Evolutionary conservation across 2,797 vertebrate species (phyloP).

Genomic region (Lepus townsendii): DNA sequence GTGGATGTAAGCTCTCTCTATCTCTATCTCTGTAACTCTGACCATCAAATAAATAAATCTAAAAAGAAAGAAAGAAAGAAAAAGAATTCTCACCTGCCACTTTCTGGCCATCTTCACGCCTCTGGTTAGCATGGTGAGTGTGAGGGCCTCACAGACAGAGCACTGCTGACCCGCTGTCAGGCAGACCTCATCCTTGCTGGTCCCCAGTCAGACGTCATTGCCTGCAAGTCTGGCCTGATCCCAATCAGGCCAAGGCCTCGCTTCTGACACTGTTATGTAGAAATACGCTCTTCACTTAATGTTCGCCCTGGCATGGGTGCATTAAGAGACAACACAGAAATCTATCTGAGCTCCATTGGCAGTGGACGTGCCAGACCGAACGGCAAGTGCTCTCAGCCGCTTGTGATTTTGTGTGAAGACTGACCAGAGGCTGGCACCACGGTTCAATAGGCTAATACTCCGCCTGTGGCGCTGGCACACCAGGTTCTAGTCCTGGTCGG

Average conservation of each 20-base stretch:
- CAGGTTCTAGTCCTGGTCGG: no score
- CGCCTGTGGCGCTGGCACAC: no score
- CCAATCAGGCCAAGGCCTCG: neutral
- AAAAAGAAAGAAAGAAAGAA: no score
- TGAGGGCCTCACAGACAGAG: neutral
- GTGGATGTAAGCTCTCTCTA: no score
- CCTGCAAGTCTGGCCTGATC: neutral
- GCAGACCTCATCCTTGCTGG: neutral
- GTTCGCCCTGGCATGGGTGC: neutral
- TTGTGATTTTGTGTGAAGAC: slow-evolving; percentile 1
- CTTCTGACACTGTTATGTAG: neutral
- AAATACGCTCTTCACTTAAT: neutral
- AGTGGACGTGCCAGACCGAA: neutral
- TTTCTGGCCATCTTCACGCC: neutral
- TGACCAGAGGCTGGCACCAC: neutral
- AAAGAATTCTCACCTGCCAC: neutral
- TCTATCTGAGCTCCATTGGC: rapidly evolving
- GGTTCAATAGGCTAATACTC: no score
- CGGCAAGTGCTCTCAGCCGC: neutral
- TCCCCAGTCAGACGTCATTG: neutral
- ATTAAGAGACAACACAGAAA: neutral
- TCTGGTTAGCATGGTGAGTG: neutral
- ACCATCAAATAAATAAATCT: no score
- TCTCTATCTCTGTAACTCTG: no score
- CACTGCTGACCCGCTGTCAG: neutral